Evolutionary conservation across 2,797 vertebrate genomes (phyloP), one percentile per base, ranked within the genome.

Genomic region (Anabas testudineus): DNA sequence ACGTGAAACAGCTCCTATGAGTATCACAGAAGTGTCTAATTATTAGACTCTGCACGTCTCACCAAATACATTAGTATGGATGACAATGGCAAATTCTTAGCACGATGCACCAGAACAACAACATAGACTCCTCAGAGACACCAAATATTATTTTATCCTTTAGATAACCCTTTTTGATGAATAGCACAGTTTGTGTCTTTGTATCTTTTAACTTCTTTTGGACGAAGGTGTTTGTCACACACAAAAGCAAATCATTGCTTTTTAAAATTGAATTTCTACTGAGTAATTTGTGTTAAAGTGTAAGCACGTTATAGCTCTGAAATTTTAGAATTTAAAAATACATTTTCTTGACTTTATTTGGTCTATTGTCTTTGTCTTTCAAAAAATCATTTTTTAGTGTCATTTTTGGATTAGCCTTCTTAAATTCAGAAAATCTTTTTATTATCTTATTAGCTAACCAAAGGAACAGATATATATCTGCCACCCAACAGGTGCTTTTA

Each of bases 181-280:
- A 32, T 45, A 45, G 6, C 18, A 18, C 18, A 19, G 36, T 41
- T 55, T 39, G 46, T 37, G 15, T 24, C 15, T 5, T 61, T 48
- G 59, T 36, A 39, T n/a, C 15, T 18, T 30, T 15, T 57, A 41
- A 1, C 4, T 52, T 22, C 32, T 7, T 34, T 16, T n/a, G 8
- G 49, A 18, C 3, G 10, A 15, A 54, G 16, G 36, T 56, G 37
- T 77, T 48, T 15, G 48, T 21, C 39, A 76, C 32, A 41, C 28
- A 49, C 7, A 14, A 14, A 63, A 70, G 41, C 47, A 24, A 46
- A 19, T 7, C 4, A 16, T 16, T 18, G n/a, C n/a, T n/a, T n/a
- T 34, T 34, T 34, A 10, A 34, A 10, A 12, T 34, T 34, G 34
- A 10, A 32, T 12, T 34, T 10, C 28, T 30, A 30, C 28, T 30